These are phyloP conservation scores for Tyrophagus putrescentiae DNA, from an alignment of 1,140 invertebrate genomes.

Conservation along the genomic window DNA sequence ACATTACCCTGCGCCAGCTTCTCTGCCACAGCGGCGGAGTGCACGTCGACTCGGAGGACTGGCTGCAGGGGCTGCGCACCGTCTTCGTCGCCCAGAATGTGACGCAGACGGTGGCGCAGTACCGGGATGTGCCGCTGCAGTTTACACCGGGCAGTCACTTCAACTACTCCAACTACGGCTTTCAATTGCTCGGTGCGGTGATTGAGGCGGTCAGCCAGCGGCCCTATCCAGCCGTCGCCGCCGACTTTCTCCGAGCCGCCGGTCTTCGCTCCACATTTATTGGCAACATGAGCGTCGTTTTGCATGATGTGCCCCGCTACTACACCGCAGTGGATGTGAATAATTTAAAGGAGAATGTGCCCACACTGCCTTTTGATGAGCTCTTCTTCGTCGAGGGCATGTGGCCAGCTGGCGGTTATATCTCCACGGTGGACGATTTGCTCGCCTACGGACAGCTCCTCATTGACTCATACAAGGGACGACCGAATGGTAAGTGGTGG, in stretches of 20 bases:
- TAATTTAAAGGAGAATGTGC: neutral
- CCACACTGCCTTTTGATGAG: neutral
- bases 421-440: constrained; percentile 16
- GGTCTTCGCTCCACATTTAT: neutral
- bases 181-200: constrained; percentile 11
- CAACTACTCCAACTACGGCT: constrained; percentile 22
- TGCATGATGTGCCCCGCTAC: neutral
- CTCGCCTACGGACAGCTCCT: neutral
- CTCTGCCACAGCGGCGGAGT: neutral
- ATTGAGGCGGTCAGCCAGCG: constrained; percentile 13
- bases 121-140: constrained; percentile 8
- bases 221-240: constrained; percentile 3
- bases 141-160: constrained; percentile 15
- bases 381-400: neutral
- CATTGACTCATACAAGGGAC: neutral
- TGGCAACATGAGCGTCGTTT: neutral
- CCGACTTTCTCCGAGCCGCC: neutral
- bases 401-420: constrained; percentile 15
- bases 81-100: neutral
- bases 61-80: neutral
- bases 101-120: neutral
- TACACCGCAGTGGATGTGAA: neutral
- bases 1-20: neutral
- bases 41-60: neutral
- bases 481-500: neutral